Conservation (phyloP, 64 coral and sea anemone genomes). For the Dendronephthya gigantea region DNA sequence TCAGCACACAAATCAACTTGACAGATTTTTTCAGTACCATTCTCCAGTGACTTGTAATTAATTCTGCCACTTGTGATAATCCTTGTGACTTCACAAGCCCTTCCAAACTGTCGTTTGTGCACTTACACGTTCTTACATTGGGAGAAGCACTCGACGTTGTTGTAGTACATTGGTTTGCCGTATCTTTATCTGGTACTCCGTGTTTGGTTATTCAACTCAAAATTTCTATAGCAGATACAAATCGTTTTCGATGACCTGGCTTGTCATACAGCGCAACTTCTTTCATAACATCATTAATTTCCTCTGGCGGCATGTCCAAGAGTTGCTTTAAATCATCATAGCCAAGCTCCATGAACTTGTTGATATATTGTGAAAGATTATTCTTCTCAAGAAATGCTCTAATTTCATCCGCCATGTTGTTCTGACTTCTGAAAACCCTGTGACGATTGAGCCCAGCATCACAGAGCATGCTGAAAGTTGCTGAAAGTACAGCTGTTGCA, state of each 20-base stretch:
- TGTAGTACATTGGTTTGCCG: too few relatives aligned
- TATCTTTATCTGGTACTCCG: not conserved
- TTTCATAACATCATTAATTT: not conserved
- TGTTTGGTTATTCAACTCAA: not conserved
- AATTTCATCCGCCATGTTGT: too few relatives aligned
- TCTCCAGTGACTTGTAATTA: not conserved
- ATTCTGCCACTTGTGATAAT: constrained; percentile 7
- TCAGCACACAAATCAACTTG: not conserved
- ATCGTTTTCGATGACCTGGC: not conserved
- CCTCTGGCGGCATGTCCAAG: not conserved
- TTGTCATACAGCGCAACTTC: not conserved
- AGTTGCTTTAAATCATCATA: not conserved
- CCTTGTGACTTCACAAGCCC: constrained; percentile 5
- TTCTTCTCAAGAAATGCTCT: too few relatives aligned
- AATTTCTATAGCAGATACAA: not conserved
- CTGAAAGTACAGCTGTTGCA: too few relatives aligned
- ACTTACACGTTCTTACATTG: not conserved
- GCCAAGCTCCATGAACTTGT: not conserved
- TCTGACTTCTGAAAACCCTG: too few relatives aligned
- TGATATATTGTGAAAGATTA: too few relatives aligned
- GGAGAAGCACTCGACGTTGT: not conserved
- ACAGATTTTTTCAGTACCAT: not conserved
- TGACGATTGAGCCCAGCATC: too few relatives aligned
- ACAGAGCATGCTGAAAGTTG: too few relatives aligned
- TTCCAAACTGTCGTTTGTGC: not conserved